Evolutionary conservation across 2,888 invertebrate genomes (phyloP).

Genomic region (Aphidius colemani): DNA sequence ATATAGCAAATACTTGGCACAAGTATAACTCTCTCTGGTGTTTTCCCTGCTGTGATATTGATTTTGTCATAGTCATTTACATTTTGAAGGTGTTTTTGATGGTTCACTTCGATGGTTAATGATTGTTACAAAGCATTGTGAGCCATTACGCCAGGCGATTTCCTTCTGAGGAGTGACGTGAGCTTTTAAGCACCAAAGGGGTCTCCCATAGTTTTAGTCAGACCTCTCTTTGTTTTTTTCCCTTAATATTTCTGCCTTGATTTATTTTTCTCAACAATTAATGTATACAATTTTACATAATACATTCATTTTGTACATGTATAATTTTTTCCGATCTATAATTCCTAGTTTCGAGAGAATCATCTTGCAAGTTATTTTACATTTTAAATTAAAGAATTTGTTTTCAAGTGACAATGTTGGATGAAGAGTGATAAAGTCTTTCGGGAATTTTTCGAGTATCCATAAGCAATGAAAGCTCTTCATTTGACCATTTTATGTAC

Average conservation of each 20-base stretch:
- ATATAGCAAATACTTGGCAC: background rate
- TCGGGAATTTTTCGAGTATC: too few species aligned
- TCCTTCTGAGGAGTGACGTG: conserved; percentile 27
- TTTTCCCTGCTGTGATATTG: conserved; percentile 6
- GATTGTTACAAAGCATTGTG: conserved; percentile 32
- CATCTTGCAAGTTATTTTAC: too few species aligned
- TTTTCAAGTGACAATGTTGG: too few species aligned
- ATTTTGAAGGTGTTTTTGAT: conserved; percentile 32
- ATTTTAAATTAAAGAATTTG: too few species aligned
- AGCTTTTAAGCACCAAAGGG: conserved; percentile 30
- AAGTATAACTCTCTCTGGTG: background rate
- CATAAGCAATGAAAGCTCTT: too few species aligned
- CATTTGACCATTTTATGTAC: too few species aligned
- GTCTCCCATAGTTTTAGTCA: conserved; percentile 7
- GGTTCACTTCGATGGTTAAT: conserved; percentile 25
- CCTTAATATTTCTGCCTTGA: background rate
- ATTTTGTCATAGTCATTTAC: conserved; percentile 19
- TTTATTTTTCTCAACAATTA: background rate
- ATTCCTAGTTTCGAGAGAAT: too few species aligned
- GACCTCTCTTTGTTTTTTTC: background rate
- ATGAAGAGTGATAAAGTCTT: too few species aligned
- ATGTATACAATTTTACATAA: conserved; percentile 12
- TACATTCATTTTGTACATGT: background rate
- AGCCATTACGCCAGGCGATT: conserved; percentile 34
- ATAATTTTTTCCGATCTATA: too few species aligned